phyloP scores from a whole-genome alignment of 2,797 vertebrate species.

The Perodicticus potto region DNA sequence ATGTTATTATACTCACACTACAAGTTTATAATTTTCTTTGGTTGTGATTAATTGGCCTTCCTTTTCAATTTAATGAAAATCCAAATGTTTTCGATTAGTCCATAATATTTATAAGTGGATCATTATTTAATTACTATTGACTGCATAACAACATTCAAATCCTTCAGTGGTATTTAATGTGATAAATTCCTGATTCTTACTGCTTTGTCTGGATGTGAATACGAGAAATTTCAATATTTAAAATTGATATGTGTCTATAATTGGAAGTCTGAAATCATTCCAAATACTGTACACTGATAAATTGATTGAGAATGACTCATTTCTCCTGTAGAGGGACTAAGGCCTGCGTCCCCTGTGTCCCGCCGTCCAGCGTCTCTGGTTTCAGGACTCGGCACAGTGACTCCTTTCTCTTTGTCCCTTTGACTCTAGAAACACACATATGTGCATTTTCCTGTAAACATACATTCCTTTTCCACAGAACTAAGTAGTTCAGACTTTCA shows the following conservation, averaged over 20 bases:
- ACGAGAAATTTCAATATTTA: slow-evolving; percentile 40
- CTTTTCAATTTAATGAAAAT: slow-evolving; percentile 51
- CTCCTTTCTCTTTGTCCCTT: not conserved
- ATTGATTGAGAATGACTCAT: not conserved
- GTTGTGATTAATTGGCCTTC: slow-evolving; percentile 49
- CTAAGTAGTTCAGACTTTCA: slow-evolving; percentile 19
- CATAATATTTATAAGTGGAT: slow-evolving; percentile 17
- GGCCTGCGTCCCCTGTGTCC: not conserved
- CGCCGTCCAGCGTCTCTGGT: not conserved
- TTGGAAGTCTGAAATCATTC: slow-evolving; percentile 51
- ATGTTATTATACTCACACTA: not conserved
- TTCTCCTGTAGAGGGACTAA: not conserved
- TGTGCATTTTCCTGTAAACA: not conserved
- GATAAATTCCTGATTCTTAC: slow-evolving; percentile 40
- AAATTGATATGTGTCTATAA: not conserved
- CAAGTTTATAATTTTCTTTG: slow-evolving; percentile 41
- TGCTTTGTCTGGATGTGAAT: slow-evolving; percentile 5
- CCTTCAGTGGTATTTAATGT: slow-evolving; percentile 35
- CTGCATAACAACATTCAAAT: slow-evolving; percentile 29
- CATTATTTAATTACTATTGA: slow-evolving; percentile 30
- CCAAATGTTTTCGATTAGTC: slow-evolving; percentile 6
- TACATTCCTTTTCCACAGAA: not conserved
- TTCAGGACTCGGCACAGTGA: not conserved
- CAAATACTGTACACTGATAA: not conserved
- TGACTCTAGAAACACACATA: slow-evolving; percentile 24